A percentile compares a stretch with the other conserved stretches of the same genome.
These are phyloP conservation scores for Caenorhabditis angaria DNA, from an alignment of 2,888 invertebrate species.

Conservation along the genomic window DNA sequence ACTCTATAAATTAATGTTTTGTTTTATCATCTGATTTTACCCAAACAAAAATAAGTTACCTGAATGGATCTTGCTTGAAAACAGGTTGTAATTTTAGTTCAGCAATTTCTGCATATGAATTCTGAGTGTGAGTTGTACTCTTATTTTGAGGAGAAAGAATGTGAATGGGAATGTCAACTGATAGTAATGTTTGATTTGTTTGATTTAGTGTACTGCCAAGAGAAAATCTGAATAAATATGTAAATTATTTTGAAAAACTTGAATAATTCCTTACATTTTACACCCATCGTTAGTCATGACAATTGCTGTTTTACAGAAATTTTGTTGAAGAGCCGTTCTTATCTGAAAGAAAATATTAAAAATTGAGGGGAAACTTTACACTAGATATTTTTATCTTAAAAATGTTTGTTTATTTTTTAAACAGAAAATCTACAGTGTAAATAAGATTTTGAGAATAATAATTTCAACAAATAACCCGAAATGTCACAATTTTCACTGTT, in stretches of 20 bases:
- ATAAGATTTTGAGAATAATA: too few species aligned
- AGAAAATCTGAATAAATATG: conserved; percentile 17
- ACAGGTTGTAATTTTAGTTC: conserved; percentile 10
- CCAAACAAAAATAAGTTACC: neutral
- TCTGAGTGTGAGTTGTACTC: neutral
- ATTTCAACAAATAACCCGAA: too few species aligned
- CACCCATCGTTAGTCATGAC: neutral
- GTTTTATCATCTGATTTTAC: neutral
- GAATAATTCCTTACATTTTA: conserved; percentile 12
- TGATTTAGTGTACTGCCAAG: conserved; percentile 15
- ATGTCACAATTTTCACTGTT: too few species aligned
- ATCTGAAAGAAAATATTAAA: too few species aligned
- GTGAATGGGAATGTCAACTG: conserved; percentile 4
- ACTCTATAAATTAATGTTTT: conserved; percentile 15
- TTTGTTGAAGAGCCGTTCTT: neutral
- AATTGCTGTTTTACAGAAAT: conserved; percentile 7
- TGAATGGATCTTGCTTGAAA: conserved; percentile 11
- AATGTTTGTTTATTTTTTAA: too few species aligned
- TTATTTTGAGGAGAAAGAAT: neutral
- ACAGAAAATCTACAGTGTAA: too few species aligned
- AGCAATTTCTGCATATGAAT: neutral
- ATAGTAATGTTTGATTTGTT: conserved; percentile 23
- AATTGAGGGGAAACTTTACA: too few species aligned
- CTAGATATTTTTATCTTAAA: too few species aligned
- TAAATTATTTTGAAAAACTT: neutral